Evolutionary conservation across 2,113 vertebrate genomes (phyloP).

Genomic region (Hyaena hyaena): DNA sequence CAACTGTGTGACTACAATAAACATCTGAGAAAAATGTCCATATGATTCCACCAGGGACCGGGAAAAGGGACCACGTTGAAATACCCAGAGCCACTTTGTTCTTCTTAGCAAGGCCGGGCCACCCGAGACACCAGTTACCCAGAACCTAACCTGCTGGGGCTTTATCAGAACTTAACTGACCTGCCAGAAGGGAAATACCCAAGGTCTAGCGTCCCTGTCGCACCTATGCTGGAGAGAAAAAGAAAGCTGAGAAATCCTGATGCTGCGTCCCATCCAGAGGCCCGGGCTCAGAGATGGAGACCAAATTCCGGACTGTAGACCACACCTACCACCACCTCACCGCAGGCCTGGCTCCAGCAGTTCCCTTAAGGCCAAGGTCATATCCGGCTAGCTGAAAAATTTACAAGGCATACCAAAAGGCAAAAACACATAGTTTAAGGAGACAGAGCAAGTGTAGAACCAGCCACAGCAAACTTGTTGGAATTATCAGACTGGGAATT

Average conservation of each 20-base stretch:
- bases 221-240: neutral
- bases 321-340: accelerated
- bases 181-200: neutral
- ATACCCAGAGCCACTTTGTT: neutral
- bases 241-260: neutral
- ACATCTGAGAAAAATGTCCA: neutral
- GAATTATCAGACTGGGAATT: neutral
- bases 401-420: neutral
- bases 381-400: neutral
- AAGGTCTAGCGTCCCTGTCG: neutral
- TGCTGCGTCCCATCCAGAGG: neutral
- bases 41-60: neutral
- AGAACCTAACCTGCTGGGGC: neutral
- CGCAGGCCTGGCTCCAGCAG: neutral
- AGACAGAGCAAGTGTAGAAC: neutral
- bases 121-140: too few relatives aligned
- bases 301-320: accelerated
- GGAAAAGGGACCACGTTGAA: too few relatives aligned
- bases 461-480: accelerated
- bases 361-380: too few relatives aligned
- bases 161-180: neutral
- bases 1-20: too few relatives aligned
- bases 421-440: neutral
- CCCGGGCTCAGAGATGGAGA: neutral
- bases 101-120: neutral